A percentile compares a stretch with the other conserved stretches of the same genome.
Conservation (phyloP, 2,113 vertebrate genomes). For the Oceanodroma tethys region DNA sequence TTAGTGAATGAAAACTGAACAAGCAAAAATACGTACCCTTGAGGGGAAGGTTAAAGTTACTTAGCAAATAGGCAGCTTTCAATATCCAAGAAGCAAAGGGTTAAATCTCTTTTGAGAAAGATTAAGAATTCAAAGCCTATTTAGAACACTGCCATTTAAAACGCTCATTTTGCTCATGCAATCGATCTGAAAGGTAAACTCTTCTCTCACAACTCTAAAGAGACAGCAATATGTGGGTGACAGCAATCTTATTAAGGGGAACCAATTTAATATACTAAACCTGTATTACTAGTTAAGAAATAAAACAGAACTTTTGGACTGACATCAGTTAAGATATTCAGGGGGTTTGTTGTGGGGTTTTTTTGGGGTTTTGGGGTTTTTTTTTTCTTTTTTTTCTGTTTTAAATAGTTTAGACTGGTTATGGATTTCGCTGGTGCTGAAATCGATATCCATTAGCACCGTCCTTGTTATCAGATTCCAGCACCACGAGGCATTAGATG, state of each 20-base stretch:
- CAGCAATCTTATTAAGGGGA: neutral
- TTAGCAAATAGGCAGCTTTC: conserved; percentile 47
- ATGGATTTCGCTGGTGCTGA: neutral
- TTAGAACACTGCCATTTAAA: conserved; percentile 20
- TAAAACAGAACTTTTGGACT: neutral
- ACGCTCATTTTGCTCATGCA: neutral
- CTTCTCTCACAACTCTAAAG: neutral
- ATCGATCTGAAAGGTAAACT: conserved; percentile 17
- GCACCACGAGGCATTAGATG: neutral
- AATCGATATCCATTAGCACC: neutral
- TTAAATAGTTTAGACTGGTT: neutral
- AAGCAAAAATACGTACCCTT: neutral
- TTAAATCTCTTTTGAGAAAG: neutral
- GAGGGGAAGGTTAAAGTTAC: conserved; percentile 14
- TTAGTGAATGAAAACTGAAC: conserved; percentile 37
- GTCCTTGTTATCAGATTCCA: neutral
- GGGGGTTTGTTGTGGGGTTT: accelerated
- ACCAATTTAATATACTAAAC: neutral
- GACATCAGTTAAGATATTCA: neutral
- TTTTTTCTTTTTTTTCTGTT: neutral
- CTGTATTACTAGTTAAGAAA: neutral
- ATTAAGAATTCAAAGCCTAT: conserved; percentile 1
- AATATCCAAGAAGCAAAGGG: neutral
- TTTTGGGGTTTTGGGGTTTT: neutral
- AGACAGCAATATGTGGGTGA: neutral